Conservation (phyloP, 1,140 invertebrate species). For the Phenacoccus solenopsis region DNA sequence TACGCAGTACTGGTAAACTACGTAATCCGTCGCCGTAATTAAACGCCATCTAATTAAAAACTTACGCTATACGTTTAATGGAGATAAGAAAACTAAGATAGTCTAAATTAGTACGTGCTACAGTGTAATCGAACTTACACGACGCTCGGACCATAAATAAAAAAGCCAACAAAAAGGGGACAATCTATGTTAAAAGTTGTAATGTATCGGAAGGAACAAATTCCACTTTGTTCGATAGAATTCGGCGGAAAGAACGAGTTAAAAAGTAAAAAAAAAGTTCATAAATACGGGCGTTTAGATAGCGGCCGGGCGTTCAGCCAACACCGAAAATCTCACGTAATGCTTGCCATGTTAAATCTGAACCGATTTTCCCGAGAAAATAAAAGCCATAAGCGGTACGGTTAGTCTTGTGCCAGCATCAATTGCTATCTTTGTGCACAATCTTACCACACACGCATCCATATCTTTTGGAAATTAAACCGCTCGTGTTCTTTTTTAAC, state of each 20-base stretch:
- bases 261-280: neutral
- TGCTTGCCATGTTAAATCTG: constrained; percentile 1
- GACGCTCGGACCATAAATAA: neutral
- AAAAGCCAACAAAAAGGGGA: neutral
- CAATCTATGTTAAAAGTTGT: constrained; percentile 3
- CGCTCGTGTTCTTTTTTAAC: too few species aligned
- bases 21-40: neutral
- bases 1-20: too few species aligned
- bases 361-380: neutral
- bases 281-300: constrained; percentile 1
- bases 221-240: constrained; percentile 1
- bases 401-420: constrained; percentile 1
- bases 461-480: constrained; percentile 3
- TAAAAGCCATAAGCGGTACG: neutral
- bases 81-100: neutral
- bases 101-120: constrained; percentile 1
- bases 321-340: neutral
- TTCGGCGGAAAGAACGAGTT: neutral
- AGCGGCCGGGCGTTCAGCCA: neutral
- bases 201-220: constrained; percentile 1
- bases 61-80: neutral
- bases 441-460: neutral
- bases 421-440: neutral
- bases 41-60: neutral
- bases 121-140: neutral